A percentile compares a stretch with the other conserved stretches of the same genome.
phyloP scores from a whole-genome alignment of 2,113 vertebrate species.

The Coregonus clupeaformis region DNA sequence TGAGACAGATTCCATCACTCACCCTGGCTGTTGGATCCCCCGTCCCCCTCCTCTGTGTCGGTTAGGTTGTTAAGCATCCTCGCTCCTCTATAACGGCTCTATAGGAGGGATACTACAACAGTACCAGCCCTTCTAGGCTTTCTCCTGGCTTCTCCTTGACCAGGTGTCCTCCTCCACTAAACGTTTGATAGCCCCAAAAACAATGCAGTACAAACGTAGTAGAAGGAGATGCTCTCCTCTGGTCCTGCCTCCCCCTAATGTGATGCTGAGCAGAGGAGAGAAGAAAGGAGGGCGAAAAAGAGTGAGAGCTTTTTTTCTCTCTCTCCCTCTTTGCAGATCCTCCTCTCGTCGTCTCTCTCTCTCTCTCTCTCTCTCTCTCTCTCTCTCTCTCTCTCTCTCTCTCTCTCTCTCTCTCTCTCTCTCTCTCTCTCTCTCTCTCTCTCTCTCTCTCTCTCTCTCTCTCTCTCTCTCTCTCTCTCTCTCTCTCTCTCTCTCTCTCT shows the following conservation, averaged over 20 bases:
- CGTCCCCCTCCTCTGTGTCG: conserved; percentile 93
- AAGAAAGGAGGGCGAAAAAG: conserved; percentile 51
- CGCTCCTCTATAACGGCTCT: background rate
- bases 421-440: conserved; percentile 44
- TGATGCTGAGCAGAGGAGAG: conserved; percentile 46
- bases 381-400: conserved; percentile 55
- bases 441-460: conserved; percentile 3
- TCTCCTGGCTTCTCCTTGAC: background rate
- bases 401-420: conserved; percentile 25
- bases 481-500: conserved; percentile 4
- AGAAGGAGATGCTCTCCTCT: conserved; percentile 32
- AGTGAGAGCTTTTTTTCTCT: conserved; percentile 55
- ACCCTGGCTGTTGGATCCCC: conserved; percentile 89
- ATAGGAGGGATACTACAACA: background rate
- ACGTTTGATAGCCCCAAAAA: background rate
- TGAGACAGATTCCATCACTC: conserved; percentile 78
- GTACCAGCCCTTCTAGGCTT: background rate
- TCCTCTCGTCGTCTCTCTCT: conserved; percentile 70
- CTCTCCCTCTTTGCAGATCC: conserved; percentile 53
- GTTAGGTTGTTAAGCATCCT: conserved; percentile 96
- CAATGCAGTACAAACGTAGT: background rate
- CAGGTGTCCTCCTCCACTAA: background rate
- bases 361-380: conserved; percentile 56
- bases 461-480: conserved; percentile 4
- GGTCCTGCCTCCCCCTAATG: conserved; percentile 58